Evolutionary conservation across 1,140 invertebrate genomes (phyloP).

Genomic region (Drosophila subobscura): DNA sequence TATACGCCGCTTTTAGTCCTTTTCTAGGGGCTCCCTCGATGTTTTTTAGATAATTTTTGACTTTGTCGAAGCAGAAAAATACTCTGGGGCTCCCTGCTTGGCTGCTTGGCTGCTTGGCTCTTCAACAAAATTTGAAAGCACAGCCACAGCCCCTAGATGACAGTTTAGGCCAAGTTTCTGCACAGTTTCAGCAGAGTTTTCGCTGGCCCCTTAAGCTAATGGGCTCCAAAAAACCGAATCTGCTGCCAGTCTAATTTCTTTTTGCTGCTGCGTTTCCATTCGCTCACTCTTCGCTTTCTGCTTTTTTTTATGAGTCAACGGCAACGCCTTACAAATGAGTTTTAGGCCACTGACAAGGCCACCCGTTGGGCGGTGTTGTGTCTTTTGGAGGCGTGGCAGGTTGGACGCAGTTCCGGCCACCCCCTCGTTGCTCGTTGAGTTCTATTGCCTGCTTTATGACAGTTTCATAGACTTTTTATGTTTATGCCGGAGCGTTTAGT

Average conservation of each 20-base stretch:
- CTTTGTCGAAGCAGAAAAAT: constrained; percentile 40
- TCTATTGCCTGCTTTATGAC: constrained; percentile 82
- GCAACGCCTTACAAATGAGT: constrained; percentile 75
- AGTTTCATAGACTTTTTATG: constrained; percentile 82
- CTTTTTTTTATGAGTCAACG: constrained; percentile 58
- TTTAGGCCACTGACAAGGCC: constrained; percentile 66
- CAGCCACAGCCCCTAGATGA: constrained; percentile 32
- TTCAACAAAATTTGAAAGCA: constrained; percentile 43
- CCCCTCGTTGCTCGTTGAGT: constrained; percentile 66
- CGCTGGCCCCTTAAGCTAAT: constrained; percentile 6
- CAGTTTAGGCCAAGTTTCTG: constrained; percentile 28
- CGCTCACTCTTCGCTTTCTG: constrained; percentile 31
- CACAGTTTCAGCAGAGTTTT: not conserved
- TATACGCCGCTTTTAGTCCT: constrained; percentile 11
- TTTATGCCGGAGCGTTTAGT: constrained; percentile 77
- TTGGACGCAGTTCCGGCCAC: not conserved
- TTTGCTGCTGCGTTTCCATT: constrained; percentile 55
- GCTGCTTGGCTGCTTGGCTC: not conserved
- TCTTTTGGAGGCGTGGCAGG: constrained; percentile 20
- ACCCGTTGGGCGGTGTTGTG: constrained; percentile 41
- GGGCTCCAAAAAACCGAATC: not conserved
- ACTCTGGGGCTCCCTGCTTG: too few species aligned
- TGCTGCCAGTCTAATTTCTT: constrained; percentile 19
- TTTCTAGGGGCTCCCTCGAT: constrained; percentile 21
- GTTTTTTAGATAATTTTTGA: constrained; percentile 75